Percentiles rank a stretch among this genome's conserved stretches.
Conservation (phyloP, 2,113 vertebrate species). For the Micronisus gabar region DNA sequence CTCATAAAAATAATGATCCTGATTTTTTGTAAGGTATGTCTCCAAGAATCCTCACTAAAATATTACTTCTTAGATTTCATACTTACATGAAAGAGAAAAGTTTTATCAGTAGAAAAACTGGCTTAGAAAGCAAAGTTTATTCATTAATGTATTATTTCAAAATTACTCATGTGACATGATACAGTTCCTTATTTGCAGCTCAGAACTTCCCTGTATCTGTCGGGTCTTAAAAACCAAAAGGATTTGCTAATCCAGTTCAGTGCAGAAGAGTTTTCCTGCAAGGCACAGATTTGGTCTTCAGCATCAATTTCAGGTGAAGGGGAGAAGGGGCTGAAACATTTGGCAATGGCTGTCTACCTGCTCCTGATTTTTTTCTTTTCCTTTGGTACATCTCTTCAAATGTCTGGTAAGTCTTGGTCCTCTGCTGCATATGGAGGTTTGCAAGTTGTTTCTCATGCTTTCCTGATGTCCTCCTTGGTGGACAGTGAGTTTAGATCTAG, state of each 20-base stretch:
- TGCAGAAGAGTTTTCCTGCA: background rate
- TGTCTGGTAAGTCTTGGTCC: conserved; percentile 32
- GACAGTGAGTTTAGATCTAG: background rate
- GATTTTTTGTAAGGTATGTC: background rate
- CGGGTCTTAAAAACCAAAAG: background rate
- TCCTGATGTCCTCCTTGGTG: background rate
- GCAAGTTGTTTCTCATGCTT: background rate
- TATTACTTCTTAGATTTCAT: background rate
- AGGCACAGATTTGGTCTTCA: background rate
- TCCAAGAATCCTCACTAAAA: background rate
- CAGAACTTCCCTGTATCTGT: conserved; percentile 44
- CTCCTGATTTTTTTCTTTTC: conserved; percentile 10
- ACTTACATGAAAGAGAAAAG: background rate
- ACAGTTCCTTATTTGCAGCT: conserved; percentile 49
- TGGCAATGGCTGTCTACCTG: conserved; percentile 18
- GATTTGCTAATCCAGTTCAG: background rate
- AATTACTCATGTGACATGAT: conserved; percentile 46
- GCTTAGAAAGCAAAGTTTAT: conserved; percentile 13
- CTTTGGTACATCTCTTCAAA: conserved; percentile 17
- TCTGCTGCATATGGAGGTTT: background rate
- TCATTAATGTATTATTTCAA: conserved; percentile 19
- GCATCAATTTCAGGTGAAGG: background rate
- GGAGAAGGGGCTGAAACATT: background rate
- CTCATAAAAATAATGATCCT: background rate
- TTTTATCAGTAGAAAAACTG: background rate